A percentile compares a stretch with the other conserved stretches of the same genome.
These are phyloP conservation scores for Notothenia coriiceps DNA, from an alignment of 2,113 vertebrate species.

Conservation along the genomic window DNA sequence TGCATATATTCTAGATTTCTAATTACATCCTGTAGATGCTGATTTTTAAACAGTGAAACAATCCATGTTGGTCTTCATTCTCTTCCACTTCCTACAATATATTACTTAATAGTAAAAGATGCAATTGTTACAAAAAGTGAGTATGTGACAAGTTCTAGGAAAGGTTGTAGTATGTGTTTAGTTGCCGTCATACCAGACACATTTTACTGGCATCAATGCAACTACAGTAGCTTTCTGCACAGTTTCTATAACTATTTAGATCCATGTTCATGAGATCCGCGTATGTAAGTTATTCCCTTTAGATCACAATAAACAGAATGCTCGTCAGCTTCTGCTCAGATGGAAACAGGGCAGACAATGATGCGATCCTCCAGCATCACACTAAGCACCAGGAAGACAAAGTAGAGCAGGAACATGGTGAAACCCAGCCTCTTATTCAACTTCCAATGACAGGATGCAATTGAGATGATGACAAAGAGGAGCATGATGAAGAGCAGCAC, in stretches of 20 bases:
- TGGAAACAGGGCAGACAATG: slow-evolving; percentile 87
- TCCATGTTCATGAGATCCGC: neutral
- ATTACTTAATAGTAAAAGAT: slow-evolving; percentile 29
- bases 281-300: slow-evolving; percentile 2
- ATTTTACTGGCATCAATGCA: slow-evolving; percentile 28
- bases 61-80: neutral
- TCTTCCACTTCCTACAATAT: slow-evolving; percentile 12
- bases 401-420: slow-evolving; percentile 96
- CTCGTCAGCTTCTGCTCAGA: slow-evolving; percentile 42
- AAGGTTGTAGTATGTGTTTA: slow-evolving; percentile 12
- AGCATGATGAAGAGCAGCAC: slow-evolving; percentile 98
- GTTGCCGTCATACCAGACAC: slow-evolving; percentile 7
- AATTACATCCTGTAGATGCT: slow-evolving; percentile 33
- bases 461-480: slow-evolving; percentile 94
- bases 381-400: slow-evolving; percentile 93
- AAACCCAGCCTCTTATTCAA: slow-evolving; percentile 95
- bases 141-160: slow-evolving; percentile 30
- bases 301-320: neutral
- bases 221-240: slow-evolving; percentile 30
- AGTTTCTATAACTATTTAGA: slow-evolving; percentile 40
- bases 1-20: slow-evolving; percentile 17
- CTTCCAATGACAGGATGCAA: slow-evolving; percentile 92
- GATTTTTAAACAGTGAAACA: slow-evolving; percentile 38
- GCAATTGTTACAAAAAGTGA: slow-evolving; percentile 35
- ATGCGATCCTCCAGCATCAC: slow-evolving; percentile 96